A percentile compares a stretch with the other conserved stretches of the same genome.
Conservation (phyloP, 1,140 invertebrate species). For the Nasonia giraulti region DNA sequence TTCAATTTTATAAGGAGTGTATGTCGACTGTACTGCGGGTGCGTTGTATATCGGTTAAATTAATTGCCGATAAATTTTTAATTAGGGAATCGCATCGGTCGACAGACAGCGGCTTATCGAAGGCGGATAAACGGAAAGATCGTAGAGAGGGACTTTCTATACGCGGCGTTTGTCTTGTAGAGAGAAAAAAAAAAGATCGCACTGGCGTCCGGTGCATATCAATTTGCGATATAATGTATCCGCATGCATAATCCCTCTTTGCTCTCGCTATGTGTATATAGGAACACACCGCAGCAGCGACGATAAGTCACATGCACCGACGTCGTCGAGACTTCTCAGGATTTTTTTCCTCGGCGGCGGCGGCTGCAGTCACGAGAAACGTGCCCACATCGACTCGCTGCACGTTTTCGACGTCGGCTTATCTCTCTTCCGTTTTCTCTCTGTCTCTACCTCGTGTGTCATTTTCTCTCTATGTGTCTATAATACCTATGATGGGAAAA, state of each 20-base stretch:
- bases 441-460: neutral
- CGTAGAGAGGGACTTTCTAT: too few species aligned
- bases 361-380: constrained; percentile 31
- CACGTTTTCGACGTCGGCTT: constrained; percentile 25
- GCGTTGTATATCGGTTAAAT: too few species aligned
- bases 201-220: neutral
- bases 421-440: constrained; percentile 22
- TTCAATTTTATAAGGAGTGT: too few species aligned
- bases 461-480: neutral
- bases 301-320: constrained; percentile 34
- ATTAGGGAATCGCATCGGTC: too few species aligned
- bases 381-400: constrained; percentile 14
- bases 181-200: neutral
- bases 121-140: too few species aligned
- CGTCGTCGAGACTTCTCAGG: constrained; percentile 4
- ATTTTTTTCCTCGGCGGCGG: neutral
- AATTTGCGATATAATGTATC: constrained; percentile 27
- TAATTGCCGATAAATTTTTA: too few species aligned
- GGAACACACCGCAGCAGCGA: neutral
- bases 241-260: neutral
- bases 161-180: too few species aligned
- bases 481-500: too few species aligned
- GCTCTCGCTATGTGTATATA: neutral
- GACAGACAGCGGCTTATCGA: too few species aligned
- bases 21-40: too few species aligned